Conservation (phyloP, 2,797 vertebrate genomes). For the Hydrophis major region DNA sequence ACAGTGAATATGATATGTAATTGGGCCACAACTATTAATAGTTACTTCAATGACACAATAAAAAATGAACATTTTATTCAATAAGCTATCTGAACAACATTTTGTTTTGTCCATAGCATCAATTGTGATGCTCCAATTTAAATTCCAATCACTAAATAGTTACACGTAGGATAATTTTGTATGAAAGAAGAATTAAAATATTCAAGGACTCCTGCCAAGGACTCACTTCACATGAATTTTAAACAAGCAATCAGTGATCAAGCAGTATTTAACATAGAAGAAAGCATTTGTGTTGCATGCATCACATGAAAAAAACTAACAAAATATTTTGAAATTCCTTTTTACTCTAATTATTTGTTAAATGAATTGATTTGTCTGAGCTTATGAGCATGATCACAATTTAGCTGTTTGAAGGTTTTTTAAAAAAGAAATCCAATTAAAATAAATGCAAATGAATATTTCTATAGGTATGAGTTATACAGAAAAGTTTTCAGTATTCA, state of each 20-base stretch:
- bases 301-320: constrained; percentile 12
- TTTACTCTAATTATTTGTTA: neutral
- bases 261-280: neutral
- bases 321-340: neutral
- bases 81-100: constrained; percentile 41
- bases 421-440: neutral
- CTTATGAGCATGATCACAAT: neutral
- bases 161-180: constrained; percentile 44
- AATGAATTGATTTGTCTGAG: neutral
- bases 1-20: constrained; percentile 28
- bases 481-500: neutral
- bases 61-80: constrained; percentile 50
- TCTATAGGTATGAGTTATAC: neutral
- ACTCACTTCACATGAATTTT: constrained; percentile 46
- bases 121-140: constrained; percentile 22
- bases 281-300: neutral
- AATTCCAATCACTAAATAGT: constrained; percentile 46
- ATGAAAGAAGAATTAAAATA: constrained; percentile 49
- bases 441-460: neutral
- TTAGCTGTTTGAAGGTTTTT: neutral
- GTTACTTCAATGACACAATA: constrained; percentile 43
- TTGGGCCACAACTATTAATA: constrained; percentile 53
- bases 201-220: constrained; percentile 32
- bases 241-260: constrained; percentile 24
- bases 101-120: neutral